Evolutionary conservation across 2,888 invertebrate species (phyloP).

Genomic region (Epistrophe eligans): DNA sequence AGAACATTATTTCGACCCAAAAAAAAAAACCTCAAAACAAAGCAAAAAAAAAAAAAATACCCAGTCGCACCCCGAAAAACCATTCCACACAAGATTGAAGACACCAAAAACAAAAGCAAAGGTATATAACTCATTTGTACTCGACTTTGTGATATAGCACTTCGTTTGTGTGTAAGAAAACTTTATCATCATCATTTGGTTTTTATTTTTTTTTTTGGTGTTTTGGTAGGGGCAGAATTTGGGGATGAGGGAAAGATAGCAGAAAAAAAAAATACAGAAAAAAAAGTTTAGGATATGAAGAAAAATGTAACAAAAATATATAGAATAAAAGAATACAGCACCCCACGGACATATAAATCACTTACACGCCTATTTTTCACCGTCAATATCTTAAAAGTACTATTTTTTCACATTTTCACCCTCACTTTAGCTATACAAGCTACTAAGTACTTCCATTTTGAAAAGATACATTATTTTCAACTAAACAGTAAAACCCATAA

Average conservation of each 20-base stretch:
- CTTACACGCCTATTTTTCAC: slow-evolving; percentile 74
- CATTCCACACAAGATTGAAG: slow-evolving; percentile 5
- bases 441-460: slow-evolving; percentile 64
- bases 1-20: slow-evolving; percentile 63
- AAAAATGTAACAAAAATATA: slow-evolving; percentile 22
- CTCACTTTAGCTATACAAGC: slow-evolving; percentile 42
- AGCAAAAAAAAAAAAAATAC: slow-evolving; percentile 31
- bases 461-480: slow-evolving; percentile 44
- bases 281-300: slow-evolving; percentile 13
- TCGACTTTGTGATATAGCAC: slow-evolving; percentile 49
- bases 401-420: slow-evolving; percentile 60
- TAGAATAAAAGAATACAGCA: slow-evolving; percentile 26
- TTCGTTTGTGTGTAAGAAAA: slow-evolving; percentile 39
- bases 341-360: slow-evolving; percentile 70
- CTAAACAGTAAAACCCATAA: slow-evolving; percentile 32
- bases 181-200: slow-evolving; percentile 59
- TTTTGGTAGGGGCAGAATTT: not conserved
- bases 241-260: not conserved
- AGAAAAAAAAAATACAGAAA: no score
- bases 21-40: slow-evolving; percentile 7
- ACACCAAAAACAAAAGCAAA: slow-evolving; percentile 43
- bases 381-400: slow-evolving; percentile 66
- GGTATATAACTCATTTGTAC: slow-evolving; percentile 68
- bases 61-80: slow-evolving; percentile 61
- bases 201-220: slow-evolving; percentile 3